phyloP scores from a whole-genome alignment of 92 coral and sea anemone genomes.

The Zoanthus gigantus region DNA sequence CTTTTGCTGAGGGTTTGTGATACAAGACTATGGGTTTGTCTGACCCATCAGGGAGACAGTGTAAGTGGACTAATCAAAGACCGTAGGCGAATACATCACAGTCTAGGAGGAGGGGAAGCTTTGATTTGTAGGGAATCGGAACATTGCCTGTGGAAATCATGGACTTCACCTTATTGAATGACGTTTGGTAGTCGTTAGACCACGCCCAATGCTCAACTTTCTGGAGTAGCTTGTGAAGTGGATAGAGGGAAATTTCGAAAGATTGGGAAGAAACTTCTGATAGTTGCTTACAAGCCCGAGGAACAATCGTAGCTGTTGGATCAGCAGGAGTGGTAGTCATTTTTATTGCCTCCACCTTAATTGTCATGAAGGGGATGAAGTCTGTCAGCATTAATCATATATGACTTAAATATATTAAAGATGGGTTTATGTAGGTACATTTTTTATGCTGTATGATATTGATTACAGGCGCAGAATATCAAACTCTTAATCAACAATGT shows the following conservation, averaged over 20 bases:
- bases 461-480: neutral
- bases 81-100: slow-evolving; percentile 27
- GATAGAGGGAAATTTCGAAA: slow-evolving; percentile 18
- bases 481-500: neutral
- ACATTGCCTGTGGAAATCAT: slow-evolving; percentile 8
- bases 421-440: slow-evolving; percentile 23
- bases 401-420: too few relatives aligned
- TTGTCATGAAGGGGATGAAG: slow-evolving; percentile 4
- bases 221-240: slow-evolving; percentile 37
- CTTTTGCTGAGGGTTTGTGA: neutral
- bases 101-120: neutral
- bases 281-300: slow-evolving; percentile 27
- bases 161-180: slow-evolving; percentile 9
- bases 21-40: slow-evolving; percentile 46
- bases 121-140: neutral
- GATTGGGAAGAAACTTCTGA: slow-evolving; percentile 24
- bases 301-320: neutral
- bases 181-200: neutral
- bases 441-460: slow-evolving; percentile 27
- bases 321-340: neutral
- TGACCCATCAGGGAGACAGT: slow-evolving; percentile 43
- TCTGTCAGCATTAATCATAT: neutral
- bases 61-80: slow-evolving; percentile 54
- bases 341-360: neutral
- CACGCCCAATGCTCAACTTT: neutral